These are phyloP conservation scores for Tetragnatha montana DNA, from an alignment of 2,888 invertebrate species.

Conservation along the genomic window DNA sequence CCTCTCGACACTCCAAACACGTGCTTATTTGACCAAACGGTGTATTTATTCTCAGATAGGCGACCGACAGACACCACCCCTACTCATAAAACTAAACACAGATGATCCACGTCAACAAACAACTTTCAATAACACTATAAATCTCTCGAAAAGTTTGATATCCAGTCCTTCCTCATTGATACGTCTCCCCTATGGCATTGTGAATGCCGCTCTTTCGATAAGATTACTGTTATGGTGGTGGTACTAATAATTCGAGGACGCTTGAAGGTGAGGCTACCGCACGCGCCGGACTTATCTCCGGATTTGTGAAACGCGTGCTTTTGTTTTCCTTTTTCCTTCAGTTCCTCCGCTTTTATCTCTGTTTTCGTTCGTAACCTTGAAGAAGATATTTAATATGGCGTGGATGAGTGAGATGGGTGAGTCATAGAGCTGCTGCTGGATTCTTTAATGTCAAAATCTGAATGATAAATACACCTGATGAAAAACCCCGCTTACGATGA, in stretches of 20 bases:
- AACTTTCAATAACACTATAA: too few species aligned
- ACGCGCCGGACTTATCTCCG: slow-evolving; percentile 16
- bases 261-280: slow-evolving; percentile 26
- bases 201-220: neutral
- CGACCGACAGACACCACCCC: too few species aligned
- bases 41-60: too few species aligned
- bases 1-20: too few species aligned
- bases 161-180: neutral
- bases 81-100: too few species aligned
- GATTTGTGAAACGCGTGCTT: neutral
- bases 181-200: neutral
- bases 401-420: neutral
- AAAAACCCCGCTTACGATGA: too few species aligned
- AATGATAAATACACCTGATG: too few species aligned
- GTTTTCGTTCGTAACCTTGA: slow-evolving; percentile 2
- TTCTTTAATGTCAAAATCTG: too few species aligned
- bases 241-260: slow-evolving; percentile 34
- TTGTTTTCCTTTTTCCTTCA: slow-evolving; percentile 3
- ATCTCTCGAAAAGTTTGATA: too few species aligned
- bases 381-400: neutral
- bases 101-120: too few species aligned
- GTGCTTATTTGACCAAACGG: too few species aligned
- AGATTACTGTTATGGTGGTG: slow-evolving; percentile 27
- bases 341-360: slow-evolving; percentile 15
- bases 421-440: neutral